Conservation (phyloP, 2,888 invertebrate genomes). For the Lamellibrachia satsuma region DNA sequence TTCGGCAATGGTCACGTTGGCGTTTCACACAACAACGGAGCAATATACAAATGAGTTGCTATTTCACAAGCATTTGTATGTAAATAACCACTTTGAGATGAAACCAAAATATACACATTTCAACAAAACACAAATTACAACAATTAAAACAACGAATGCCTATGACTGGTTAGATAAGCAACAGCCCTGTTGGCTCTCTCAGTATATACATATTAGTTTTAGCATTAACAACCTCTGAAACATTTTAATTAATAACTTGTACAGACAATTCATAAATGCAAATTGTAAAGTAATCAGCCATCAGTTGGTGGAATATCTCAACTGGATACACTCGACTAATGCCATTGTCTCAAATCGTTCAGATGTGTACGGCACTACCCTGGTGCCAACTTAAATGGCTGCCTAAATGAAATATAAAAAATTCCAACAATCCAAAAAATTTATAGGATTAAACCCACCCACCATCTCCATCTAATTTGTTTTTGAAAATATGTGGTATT, state of each 20-base stretch:
- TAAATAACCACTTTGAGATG: background rate
- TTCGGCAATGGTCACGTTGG: background rate
- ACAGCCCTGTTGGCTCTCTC: background rate
- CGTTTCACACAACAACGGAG: background rate
- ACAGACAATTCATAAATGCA: background rate
- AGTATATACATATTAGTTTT: background rate
- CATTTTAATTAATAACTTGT: background rate
- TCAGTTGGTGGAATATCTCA: background rate
- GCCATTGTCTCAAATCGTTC: background rate
- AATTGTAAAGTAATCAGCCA: background rate
- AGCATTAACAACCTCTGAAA: background rate
- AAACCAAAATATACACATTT: background rate
- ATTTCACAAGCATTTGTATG: background rate
- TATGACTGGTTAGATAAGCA: background rate
- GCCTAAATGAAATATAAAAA: background rate
- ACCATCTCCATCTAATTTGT: too few species aligned
- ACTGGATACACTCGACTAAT: background rate
- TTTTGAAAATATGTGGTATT: too few species aligned
- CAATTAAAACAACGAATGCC: background rate
- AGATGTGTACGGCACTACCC: background rate
- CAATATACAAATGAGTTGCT: background rate
- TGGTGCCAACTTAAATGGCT: background rate
- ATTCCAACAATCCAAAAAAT: too few species aligned
- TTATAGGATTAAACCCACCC: too few species aligned
- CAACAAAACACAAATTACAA: background rate